These are phyloP conservation scores for Troides helena DNA, from an alignment of 2,888 invertebrate species.

Conservation along the genomic window DNA sequence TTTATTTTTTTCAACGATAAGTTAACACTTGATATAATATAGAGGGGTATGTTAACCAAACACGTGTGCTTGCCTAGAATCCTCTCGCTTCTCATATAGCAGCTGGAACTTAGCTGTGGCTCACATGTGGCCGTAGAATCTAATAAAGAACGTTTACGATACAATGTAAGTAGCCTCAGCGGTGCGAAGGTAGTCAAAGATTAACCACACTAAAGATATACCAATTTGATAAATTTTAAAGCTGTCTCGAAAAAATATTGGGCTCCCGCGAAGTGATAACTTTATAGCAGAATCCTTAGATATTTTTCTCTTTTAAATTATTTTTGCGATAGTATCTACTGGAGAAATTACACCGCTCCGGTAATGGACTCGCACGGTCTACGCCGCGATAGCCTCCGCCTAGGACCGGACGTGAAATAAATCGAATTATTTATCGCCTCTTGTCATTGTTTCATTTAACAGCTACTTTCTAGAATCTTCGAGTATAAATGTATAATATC, in stretches of 20 bases:
- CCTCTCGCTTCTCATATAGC: too few relatives aligned
- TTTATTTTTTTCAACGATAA: too few relatives aligned
- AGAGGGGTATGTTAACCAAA: too few relatives aligned
- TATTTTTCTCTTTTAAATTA: conserved; percentile 60
- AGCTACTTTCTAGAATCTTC: conserved; percentile 12
- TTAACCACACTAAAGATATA: conserved; percentile 54
- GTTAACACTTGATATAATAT: too few relatives aligned
- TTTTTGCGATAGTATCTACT: conserved; percentile 46
- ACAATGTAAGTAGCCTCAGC: conserved; percentile 39
- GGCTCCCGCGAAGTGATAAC: conserved; percentile 63
- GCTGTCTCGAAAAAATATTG: conserved; percentile 61
- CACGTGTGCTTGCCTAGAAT: too few relatives aligned
- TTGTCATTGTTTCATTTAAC: conserved; percentile 34
- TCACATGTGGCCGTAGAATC: too few relatives aligned
- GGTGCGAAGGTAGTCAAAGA: conserved; percentile 60
- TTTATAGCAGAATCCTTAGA: conserved; percentile 57
- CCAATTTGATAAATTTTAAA: conserved; percentile 73
- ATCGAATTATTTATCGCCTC: conserved; percentile 36
- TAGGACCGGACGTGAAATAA: conserved; percentile 35
- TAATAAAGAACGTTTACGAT: too few relatives aligned
- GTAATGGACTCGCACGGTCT: conserved; percentile 33
- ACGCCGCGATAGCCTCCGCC: conserved; percentile 33
- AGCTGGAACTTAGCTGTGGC: too few relatives aligned
- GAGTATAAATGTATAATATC: not conserved
- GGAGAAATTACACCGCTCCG: conserved; percentile 35